These are phyloP conservation scores for Thalassarche chlororhynchos DNA, from an alignment of 2,113 vertebrate species.

Conservation along the genomic window DNA sequence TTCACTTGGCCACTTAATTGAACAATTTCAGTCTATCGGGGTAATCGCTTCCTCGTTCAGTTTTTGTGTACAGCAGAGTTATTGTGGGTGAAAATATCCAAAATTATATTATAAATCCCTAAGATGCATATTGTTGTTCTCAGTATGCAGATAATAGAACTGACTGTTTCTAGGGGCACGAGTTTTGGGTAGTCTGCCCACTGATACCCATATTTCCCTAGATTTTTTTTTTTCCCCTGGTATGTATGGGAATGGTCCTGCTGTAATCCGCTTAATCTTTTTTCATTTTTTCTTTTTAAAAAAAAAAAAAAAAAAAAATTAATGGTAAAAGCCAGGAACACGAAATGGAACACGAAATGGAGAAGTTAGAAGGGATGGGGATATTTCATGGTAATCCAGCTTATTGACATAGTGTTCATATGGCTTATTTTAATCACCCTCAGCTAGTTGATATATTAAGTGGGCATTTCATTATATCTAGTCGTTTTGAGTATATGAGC, in stretches of 20 bases:
- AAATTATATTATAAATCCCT: not conserved
- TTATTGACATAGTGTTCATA: not conserved
- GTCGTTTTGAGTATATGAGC: not conserved
- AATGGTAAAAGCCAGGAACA: not conserved
- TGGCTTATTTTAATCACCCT: not conserved
- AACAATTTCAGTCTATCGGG: not conserved
- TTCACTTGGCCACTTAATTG: not conserved
- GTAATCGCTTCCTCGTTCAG: not conserved
- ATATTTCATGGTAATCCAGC: not conserved
- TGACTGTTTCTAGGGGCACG: not conserved
- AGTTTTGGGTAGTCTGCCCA: not conserved
- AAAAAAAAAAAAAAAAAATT: not conserved
- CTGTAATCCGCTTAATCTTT: not conserved
- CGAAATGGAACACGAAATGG: accelerated
- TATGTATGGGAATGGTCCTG: not conserved
- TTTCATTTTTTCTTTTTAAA: not conserved
- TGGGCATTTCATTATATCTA: not conserved
- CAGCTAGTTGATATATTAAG: not conserved
- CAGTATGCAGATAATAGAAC: not conserved
- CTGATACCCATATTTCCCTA: not conserved
- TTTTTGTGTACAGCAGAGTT: not conserved
- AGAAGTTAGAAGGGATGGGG: not conserved
- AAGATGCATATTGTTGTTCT: not conserved
- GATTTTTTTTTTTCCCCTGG: not conserved
- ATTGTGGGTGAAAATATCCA: not conserved